These are phyloP conservation scores for Dolichomitus sp. DNA, from an alignment of 2,888 invertebrate species.

Conservation along the genomic window DNA sequence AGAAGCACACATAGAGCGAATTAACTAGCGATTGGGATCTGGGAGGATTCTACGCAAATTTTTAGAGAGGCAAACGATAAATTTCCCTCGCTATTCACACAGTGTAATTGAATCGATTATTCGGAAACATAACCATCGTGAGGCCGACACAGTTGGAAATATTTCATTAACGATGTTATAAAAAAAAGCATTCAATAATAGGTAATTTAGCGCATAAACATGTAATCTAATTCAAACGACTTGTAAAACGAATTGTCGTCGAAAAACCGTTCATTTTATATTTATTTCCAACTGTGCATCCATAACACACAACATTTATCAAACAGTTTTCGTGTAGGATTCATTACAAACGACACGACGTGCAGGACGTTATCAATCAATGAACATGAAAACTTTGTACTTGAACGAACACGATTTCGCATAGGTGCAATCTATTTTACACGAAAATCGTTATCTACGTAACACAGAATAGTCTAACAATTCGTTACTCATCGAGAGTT, in stretches of 20 bases:
- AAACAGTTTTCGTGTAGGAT: not conserved
- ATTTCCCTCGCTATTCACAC: not conserved
- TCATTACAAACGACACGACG: conserved; percentile 16
- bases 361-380: conserved; percentile 30
- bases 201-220: not conserved
- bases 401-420: conserved; percentile 31
- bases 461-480: conserved; percentile 31
- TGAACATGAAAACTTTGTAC: conserved; percentile 39
- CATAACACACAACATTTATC: conserved; percentile 15
- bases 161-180: not conserved
- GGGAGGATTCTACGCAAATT: conserved; percentile 49
- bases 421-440: conserved; percentile 5
- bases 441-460: conserved; percentile 16
- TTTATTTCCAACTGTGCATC: conserved; percentile 13
- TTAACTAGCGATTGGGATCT: conserved; percentile 58
- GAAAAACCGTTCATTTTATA: not conserved
- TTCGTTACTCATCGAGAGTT: conserved; percentile 12
- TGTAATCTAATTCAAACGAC: not conserved
- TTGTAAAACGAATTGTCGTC: not conserved
- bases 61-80: conserved; percentile 6
- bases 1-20: conserved; percentile 60
- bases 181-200: not conserved
- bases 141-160: not conserved
- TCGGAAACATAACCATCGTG: not conserved
- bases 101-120: not conserved